A percentile compares a stretch with the other conserved stretches of the same genome.
Conservation (phyloP, 1,140 invertebrate genomes). For the Notospermus geniculatus region DNA sequence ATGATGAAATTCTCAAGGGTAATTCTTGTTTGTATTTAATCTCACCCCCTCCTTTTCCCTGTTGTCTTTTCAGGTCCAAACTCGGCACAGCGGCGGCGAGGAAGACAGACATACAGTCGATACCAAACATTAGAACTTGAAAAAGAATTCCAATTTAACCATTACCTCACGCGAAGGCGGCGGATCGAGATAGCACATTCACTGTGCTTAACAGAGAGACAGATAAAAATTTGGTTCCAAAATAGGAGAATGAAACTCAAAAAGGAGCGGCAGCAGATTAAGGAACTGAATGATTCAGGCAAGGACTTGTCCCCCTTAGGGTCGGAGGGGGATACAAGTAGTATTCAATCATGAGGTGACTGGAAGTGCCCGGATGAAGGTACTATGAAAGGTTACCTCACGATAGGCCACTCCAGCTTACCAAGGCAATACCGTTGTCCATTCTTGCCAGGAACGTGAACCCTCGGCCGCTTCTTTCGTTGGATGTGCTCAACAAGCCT, state of each 20-base stretch:
- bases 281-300: constrained; percentile 94
- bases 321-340: no score
- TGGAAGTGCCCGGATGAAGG: no score
- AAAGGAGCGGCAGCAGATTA: constrained; percentile 79
- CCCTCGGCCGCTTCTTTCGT: no score
- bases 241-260: constrained; percentile 55
- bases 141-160: constrained; percentile 99
- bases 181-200: constrained; percentile 98
- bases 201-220: constrained; percentile 92
- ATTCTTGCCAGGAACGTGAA: no score
- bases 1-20: no score
- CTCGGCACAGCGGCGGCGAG: constrained; percentile 88
- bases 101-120: constrained; percentile 94
- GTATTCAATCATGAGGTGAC: no score
- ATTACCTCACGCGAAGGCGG: constrained; percentile 95
- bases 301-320: constrained; percentile 63
- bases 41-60: no score
- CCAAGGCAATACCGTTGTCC: no score
- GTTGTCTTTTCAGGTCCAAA: constrained; percentile 79
- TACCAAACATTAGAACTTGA: constrained; percentile 90
- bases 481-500: no score
- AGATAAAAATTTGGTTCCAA: constrained; percentile 93
- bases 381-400: no score
- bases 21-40: no score
- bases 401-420: no score